These are phyloP conservation scores for Dichetophora obliterata DNA, from an alignment of 2,888 invertebrate genomes.

Conservation along the genomic window DNA sequence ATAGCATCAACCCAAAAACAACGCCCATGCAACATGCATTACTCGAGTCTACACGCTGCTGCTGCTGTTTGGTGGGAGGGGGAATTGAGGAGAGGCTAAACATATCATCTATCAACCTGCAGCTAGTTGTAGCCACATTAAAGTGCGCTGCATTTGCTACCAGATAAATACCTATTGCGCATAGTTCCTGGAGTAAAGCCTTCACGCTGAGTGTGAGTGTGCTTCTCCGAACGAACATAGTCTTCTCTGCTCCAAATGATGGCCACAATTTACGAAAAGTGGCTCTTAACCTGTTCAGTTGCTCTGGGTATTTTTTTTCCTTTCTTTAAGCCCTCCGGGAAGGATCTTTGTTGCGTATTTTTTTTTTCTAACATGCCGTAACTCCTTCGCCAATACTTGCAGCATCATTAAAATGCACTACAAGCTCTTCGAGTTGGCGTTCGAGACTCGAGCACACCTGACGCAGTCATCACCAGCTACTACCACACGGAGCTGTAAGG, in stretches of 20 bases:
- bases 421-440: background rate
- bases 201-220: background rate
- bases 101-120: constrained; percentile 37
- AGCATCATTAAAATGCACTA: constrained; percentile 32
- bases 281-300: constrained; percentile 39
- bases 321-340: constrained; percentile 44
- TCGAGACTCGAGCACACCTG: background rate
- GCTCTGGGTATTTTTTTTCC: constrained; percentile 18
- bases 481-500: constrained; percentile 15
- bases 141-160: constrained; percentile 46
- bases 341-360: constrained; percentile 45
- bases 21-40: constrained; percentile 23
- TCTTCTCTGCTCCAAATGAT: background rate
- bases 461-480: background rate
- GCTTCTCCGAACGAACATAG: background rate
- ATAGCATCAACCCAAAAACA: constrained; percentile 1
- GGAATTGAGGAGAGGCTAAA: background rate
- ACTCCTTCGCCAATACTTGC: background rate
- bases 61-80: background rate
- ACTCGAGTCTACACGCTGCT: background rate
- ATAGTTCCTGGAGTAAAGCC: constrained; percentile 43
- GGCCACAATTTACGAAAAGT: constrained; percentile 39
- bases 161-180: constrained; percentile 55
- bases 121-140: constrained; percentile 31
- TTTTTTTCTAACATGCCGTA: background rate